Conservation (phyloP, 2,888 invertebrate genomes). For the Nymphalis urticae region DNA sequence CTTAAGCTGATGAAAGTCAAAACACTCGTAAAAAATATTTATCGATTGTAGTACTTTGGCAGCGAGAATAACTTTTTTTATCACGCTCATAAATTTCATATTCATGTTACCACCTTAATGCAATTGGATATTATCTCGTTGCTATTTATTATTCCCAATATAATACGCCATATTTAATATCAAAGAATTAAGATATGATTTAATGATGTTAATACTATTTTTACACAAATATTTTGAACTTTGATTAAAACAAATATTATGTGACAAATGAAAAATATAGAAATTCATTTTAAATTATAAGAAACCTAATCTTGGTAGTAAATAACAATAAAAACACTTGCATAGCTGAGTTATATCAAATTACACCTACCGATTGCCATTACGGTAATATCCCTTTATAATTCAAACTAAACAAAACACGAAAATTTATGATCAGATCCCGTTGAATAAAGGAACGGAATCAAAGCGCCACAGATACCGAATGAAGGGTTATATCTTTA, state of each 20-base stretch:
- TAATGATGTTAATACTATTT: not conserved
- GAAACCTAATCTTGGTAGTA: constrained; percentile 53
- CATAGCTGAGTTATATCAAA: constrained; percentile 69
- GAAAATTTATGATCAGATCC: constrained; percentile 73
- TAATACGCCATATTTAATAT: not conserved
- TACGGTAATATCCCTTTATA: constrained; percentile 78
- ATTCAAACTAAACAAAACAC: constrained; percentile 78
- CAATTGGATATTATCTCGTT: constrained; percentile 27
- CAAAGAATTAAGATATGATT: not conserved
- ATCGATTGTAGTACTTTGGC: constrained; percentile 41
- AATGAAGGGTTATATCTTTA: constrained; percentile 64
- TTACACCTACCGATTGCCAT: constrained; percentile 80
- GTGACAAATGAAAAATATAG: constrained; percentile 17
- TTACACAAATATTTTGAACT: not conserved
- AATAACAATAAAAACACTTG: constrained; percentile 68
- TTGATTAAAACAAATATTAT: constrained; percentile 1
- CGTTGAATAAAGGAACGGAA: constrained; percentile 77
- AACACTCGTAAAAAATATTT: constrained; percentile 54
- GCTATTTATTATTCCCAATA: constrained; percentile 4
- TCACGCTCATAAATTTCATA: constrained; percentile 32
- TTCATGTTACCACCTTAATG: constrained; percentile 22
- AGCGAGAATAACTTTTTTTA: constrained; percentile 33
- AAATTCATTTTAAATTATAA: constrained; percentile 34
- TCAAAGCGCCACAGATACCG: constrained; percentile 75
- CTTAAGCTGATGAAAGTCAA: constrained; percentile 69